Base-by-base conservation (phyloP, 2,888 invertebrate species). In the Arctia plantaginis region DNA sequence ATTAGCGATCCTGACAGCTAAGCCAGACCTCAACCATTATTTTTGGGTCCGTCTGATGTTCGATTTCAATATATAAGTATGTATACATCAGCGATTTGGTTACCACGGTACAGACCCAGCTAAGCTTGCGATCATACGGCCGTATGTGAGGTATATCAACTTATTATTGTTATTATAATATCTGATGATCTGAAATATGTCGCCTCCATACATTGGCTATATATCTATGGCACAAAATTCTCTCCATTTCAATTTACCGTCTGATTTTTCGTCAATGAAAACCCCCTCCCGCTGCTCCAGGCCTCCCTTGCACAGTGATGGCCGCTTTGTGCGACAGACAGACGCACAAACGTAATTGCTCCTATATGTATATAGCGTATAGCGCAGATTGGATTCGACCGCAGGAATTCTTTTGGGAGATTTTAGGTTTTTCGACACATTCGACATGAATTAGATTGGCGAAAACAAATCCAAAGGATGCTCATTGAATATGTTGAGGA, bases 191-290 rank as follows among this genome's bases (percentile, higher is more conserved):
- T 20, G 3, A 62, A 27, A 41, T 12, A 30, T n/a, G 35, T 51
- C 15, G 23, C 76, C 67, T 82, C 83, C 55, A 77, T 35, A 55
- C 3, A 20, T 2, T 6, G 10, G 27, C 6, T 30, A 18, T 65
- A 68, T 66, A 68, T 74, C 73, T 64, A 41, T 35, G 74, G 18
- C 72, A 75, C 77, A 77, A 81, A 85, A 75, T 78, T 80, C 76
- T 76, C 75, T 79, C 77, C 73, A 73, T 80, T 84, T 84, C 82
- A 82, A 85, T 84, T 85, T 84, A 84, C 82, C 82, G 79, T 84
- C 82, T 78, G 84, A 85, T 82, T 84, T 84, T 84, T 85, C 80
- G 77, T 82, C 80, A 82, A 85, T 84, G 79, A 79, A 82, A 78
- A 71, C 74, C 66, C 66, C 69, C 62, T 66, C 62, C 35, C 68